phyloP scores from a whole-genome alignment of 2,797 vertebrate genomes.

The Lateolabrax maculatus region DNA sequence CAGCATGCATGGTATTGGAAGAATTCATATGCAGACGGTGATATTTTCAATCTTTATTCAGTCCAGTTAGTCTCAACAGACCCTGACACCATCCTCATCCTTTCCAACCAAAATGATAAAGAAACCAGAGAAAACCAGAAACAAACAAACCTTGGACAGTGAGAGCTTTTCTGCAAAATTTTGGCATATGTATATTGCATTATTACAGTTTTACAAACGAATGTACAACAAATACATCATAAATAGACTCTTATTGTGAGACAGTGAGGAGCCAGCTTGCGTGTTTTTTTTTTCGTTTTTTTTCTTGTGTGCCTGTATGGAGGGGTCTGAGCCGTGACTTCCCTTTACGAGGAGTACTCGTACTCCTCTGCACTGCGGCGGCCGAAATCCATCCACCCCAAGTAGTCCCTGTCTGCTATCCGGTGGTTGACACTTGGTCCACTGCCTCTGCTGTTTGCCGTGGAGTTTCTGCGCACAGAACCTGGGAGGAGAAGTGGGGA shows the following conservation, averaged over 20 bases:
- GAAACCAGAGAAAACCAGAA: slow-evolving; percentile 67
- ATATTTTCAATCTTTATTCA: slow-evolving; percentile 77
- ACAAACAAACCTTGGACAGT: slow-evolving; percentile 63
- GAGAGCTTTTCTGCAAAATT: slow-evolving; percentile 86
- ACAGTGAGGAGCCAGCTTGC: slow-evolving; percentile 78
- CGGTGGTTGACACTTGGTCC: slow-evolving; percentile 88
- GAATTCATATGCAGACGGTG: slow-evolving; percentile 36
- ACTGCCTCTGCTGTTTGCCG: slow-evolving; percentile 86
- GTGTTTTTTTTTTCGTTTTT: slow-evolving; percentile 45
- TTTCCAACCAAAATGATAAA: slow-evolving; percentile 61
- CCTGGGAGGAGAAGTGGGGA: slow-evolving; percentile 75
- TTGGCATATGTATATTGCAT: slow-evolving; percentile 88
- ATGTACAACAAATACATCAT: slow-evolving; percentile 90
- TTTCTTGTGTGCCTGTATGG: slow-evolving; percentile 65
- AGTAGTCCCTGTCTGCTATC: slow-evolving; percentile 96
- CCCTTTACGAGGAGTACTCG: slow-evolving; percentile 90
- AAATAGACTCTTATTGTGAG: slow-evolving; percentile 86
- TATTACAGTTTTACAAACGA: slow-evolving; percentile 90
- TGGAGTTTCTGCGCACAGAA: slow-evolving; percentile 89
- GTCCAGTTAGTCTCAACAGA: slow-evolving; percentile 60
- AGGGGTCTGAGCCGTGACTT: slow-evolving; percentile 31
- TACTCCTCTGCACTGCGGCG: slow-evolving; percentile 96
- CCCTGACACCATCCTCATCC: slow-evolving; percentile 49
- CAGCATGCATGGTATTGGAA: slow-evolving; percentile 7
- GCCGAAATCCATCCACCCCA: slow-evolving; percentile 99